Evolutionary conservation across 2,113 vertebrate species (phyloP).

Genomic region (Actenoides hombroni): DNA sequence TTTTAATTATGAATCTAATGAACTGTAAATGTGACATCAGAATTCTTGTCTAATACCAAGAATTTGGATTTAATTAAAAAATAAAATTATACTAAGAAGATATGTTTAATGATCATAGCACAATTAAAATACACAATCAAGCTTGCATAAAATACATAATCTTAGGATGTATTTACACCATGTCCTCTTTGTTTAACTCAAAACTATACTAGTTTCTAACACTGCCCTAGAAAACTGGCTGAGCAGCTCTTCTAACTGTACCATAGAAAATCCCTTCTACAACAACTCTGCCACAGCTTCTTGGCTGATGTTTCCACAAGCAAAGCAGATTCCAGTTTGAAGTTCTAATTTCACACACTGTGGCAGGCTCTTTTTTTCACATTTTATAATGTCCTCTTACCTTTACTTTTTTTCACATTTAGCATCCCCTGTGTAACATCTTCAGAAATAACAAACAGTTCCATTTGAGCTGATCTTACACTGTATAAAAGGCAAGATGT

Average conservation of each 20-base stretch:
- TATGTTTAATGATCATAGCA: not conserved
- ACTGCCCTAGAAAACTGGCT: not conserved
- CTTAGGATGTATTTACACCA: not conserved
- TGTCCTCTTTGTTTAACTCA: not conserved
- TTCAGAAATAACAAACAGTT: not conserved
- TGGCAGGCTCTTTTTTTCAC: not conserved
- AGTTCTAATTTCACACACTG: not conserved
- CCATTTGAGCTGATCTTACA: not conserved
- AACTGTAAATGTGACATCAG: conserved; percentile 39
- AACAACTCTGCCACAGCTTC: not conserved
- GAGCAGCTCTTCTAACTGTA: not conserved
- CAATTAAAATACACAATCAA: conserved; percentile 33
- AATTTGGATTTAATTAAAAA: conserved; percentile 55
- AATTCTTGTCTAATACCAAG: conserved; percentile 22
- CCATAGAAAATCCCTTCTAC: not conserved
- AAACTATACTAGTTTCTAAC: not conserved
- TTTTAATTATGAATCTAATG: conserved; percentile 62
- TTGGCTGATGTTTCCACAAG: not conserved
- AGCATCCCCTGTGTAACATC: not conserved
- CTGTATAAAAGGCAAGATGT: not conserved
- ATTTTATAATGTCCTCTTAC: not conserved
- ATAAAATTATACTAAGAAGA: conserved; percentile 12
- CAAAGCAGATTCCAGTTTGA: not conserved
- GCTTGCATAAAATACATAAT: conserved; percentile 21
- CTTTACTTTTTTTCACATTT: not conserved